Conservation (phyloP, 1,140 invertebrate species). For the Aleiodes sp. region DNA sequence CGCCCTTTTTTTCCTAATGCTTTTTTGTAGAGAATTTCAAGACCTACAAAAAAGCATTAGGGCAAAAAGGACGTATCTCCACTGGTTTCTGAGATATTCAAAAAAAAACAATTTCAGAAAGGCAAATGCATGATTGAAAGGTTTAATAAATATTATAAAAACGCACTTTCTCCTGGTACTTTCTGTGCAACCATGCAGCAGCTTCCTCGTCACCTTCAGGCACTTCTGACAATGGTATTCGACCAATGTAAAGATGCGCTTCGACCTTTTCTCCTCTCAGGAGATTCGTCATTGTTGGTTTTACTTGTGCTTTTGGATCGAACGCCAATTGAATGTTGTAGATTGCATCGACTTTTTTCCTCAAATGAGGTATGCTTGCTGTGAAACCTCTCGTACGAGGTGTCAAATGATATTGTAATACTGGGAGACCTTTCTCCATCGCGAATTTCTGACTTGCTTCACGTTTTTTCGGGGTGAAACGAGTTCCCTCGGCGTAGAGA, state of each 20-base stretch:
- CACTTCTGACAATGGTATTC: constrained; percentile 83
- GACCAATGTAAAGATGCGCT: constrained; percentile 82
- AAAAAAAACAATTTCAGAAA: too few species aligned
- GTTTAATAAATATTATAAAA: not conserved
- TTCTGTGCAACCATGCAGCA: constrained; percentile 82
- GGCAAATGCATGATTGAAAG: not conserved
- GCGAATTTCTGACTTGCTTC: constrained; percentile 89
- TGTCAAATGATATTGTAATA: constrained; percentile 89
- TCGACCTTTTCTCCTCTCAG: constrained; percentile 80
- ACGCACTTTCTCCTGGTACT: constrained; percentile 81
- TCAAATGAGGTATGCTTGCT: constrained; percentile 76
- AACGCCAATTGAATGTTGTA: constrained; percentile 88
- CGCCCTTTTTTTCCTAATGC: too few species aligned
- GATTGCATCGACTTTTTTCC: constrained; percentile 81
- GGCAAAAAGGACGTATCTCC: too few species aligned
- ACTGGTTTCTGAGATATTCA: too few species aligned
- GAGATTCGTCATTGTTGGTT: constrained; percentile 84
- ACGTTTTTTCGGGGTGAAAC: constrained; percentile 89
- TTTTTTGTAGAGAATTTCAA: too few species aligned
- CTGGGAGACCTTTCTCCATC: constrained; percentile 82
- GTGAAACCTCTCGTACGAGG: constrained; percentile 94
- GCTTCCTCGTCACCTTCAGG: constrained; percentile 82
- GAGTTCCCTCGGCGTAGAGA: constrained; percentile 94
- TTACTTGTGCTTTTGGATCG: constrained; percentile 70
- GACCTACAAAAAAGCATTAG: too few species aligned